Percentiles rank a stretch among this genome's conserved stretches.
Evolutionary conservation across 2,113 vertebrate species (phyloP).

Genomic region (Heterotilapia buettikoferi): DNA sequence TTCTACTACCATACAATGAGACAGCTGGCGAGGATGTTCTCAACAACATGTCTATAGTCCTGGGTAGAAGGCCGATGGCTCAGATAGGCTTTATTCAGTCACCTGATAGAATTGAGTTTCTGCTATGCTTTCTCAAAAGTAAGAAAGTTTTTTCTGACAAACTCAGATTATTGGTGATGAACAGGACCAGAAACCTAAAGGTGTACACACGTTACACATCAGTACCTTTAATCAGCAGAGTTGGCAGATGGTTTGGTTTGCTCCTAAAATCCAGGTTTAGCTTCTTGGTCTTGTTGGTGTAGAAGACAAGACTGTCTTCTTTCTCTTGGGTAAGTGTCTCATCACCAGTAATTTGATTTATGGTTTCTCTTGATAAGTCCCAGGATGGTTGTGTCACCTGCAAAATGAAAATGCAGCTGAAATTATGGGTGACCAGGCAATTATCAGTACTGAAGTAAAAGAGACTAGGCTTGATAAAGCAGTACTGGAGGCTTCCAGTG

Average conservation of each 20-base stretch:
- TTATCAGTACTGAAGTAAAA: background rate
- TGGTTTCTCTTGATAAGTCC: background rate
- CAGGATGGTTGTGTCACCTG: background rate
- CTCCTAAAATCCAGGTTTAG: background rate
- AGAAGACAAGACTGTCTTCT: background rate
- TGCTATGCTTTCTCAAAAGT: background rate
- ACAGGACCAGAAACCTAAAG: background rate
- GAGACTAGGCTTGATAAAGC: background rate
- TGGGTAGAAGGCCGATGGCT: background rate
- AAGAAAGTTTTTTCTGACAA: background rate
- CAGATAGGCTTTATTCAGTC: background rate
- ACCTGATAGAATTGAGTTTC: background rate
- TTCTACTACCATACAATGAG: background rate
- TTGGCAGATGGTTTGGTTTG: background rate
- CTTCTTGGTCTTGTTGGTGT: background rate
- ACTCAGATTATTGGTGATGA: background rate
- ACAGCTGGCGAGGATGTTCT: background rate
- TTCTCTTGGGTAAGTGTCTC: background rate
- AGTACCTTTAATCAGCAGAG: background rate
- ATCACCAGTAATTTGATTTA: background rate
- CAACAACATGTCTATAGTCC: background rate
- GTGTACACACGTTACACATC: background rate
- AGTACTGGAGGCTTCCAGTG: background rate
- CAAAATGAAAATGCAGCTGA: background rate
- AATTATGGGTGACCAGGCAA: background rate